Evolutionary conservation across 30 jellyfish, hydroid and myxozoan species (phyloP), one percentile per base, ranked within the genome.

Genomic region (Aurelia aurita): DNA sequence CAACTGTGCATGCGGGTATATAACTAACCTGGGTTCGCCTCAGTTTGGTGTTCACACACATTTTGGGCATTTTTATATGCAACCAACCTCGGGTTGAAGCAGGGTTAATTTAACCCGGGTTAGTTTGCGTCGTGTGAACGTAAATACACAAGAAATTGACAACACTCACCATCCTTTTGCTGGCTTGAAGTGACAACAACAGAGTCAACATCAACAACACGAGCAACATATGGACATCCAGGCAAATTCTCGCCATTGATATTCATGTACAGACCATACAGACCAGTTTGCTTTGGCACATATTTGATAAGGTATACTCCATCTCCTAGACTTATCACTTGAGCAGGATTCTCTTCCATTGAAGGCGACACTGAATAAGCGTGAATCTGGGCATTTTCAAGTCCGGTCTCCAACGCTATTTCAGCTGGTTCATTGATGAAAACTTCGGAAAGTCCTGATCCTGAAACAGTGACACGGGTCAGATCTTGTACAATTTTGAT

Each of bases 241-340:
- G 99, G 98, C 68, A 96, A 67, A 47, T 78, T 80, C 75, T 89
- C 96, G 21, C 90, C 97, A 83, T 95, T 89, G 15, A 95, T 79
- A 64, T 77, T 84, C 62, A 95, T 69, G 58, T 23, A 71, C 18
- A 95, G 86, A 9, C 87, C 88, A 76, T 95, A 91, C 28, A 59
- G 76, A 21, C 99, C 99, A 35, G 85, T 92, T 13, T 26, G 72
- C 14, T 49, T 63, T 19, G 99, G 99, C 14, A 82, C 70, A 57
- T 84, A 95, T n/a, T 69, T 73, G 31, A 95, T 89, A 14, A 81
- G 72, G 58, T 69, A 95, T 15, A 66, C 86, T 43, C 99, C 99
- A 21, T 86, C 97, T 19, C 80, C 92, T 53, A 79, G 80, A 55
- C 79, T 85, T 18, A 18, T 19, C 26, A 95, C 97, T n/a, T 46